phyloP scores from a whole-genome alignment of 2,113 vertebrate species.

The Aegithalos caudatus region DNA sequence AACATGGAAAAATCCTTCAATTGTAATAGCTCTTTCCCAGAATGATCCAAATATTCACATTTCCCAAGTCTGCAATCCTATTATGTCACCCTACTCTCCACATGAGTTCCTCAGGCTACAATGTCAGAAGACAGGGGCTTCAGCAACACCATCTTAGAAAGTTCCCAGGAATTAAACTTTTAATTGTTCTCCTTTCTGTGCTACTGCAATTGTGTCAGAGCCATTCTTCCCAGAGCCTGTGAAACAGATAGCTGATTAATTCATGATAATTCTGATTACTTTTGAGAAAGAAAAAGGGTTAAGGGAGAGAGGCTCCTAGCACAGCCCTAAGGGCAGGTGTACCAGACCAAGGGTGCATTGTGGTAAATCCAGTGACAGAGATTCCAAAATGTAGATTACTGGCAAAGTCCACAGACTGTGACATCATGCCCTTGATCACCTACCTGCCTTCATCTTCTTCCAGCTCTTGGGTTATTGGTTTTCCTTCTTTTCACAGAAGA shows the following conservation, averaged over 20 bases:
- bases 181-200: neutral
- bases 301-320: neutral
- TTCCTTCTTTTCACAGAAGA: neutral
- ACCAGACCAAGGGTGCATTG: neutral
- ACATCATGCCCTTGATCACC: neutral
- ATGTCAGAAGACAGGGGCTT: neutral
- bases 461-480: neutral
- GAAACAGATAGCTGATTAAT: neutral
- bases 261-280: neutral
- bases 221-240: neutral
- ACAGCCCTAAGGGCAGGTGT: neutral
- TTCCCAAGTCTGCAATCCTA: neutral
- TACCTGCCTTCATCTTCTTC: neutral
- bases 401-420: neutral
- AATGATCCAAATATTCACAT: neutral
- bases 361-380: neutral
- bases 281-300: neutral
- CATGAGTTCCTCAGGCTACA: neutral
- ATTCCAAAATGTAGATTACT: neutral
- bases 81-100: neutral
- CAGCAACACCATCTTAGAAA: neutral
- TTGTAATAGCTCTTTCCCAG: neutral
- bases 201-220: neutral
- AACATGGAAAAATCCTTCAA: neutral
- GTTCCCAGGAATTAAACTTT: neutral